These are phyloP conservation scores for Sitobion miscanthi DNA, from an alignment of 1,140 invertebrate species.

Conservation along the genomic window DNA sequence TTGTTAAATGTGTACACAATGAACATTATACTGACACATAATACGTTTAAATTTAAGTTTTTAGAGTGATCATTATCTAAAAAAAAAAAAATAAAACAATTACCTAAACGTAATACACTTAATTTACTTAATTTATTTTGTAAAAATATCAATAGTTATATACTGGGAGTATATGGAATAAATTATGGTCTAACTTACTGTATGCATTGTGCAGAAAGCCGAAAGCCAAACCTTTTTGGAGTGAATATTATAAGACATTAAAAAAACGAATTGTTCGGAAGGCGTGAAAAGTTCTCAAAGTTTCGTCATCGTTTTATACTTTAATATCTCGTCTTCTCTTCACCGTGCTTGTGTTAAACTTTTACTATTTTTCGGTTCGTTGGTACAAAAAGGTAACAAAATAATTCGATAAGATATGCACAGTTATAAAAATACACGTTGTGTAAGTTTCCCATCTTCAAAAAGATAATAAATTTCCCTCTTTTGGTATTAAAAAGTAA, in stretches of 20 bases:
- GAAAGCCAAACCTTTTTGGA: background rate
- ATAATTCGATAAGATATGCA: conserved; percentile 6
- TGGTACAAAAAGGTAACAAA: background rate
- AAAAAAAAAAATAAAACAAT: background rate
- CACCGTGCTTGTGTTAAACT: background rate
- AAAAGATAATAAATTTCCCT: background rate
- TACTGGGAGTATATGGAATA: background rate
- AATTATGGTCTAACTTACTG: background rate
- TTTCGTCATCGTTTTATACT: background rate
- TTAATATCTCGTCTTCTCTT: background rate
- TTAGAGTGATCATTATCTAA: no score
- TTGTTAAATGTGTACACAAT: background rate
- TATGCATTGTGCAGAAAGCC: background rate
- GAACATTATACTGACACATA: background rate
- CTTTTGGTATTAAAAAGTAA: background rate
- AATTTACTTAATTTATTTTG: background rate
- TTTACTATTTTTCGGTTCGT: conserved; percentile 1
- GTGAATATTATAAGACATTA: conserved; percentile 18
- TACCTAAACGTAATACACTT: background rate
- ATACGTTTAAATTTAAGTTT: no score
- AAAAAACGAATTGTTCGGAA: background rate
- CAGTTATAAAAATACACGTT: background rate
- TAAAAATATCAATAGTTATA: background rate
- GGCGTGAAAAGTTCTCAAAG: background rate
- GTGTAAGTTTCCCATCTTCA: background rate